phyloP scores from a whole-genome alignment of 1,140 invertebrate genomes.

The Bombus pascuorum region DNA sequence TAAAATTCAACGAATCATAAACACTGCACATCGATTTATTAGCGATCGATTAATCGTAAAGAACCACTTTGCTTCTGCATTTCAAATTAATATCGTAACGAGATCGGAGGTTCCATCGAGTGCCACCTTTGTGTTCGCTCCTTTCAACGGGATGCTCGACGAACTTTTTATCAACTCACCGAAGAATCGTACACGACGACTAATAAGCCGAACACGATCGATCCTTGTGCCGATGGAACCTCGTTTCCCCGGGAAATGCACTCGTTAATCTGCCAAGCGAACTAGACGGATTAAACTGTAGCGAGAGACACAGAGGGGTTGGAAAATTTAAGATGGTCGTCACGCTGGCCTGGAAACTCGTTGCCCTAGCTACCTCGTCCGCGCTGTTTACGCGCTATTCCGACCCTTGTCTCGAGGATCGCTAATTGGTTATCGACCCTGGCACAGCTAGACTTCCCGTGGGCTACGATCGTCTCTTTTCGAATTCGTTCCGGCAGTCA shows the following conservation, averaged over 20 bases:
- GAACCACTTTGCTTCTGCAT: not conserved
- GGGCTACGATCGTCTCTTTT: slow-evolving; percentile 44
- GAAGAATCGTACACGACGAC: not conserved
- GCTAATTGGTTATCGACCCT: slow-evolving; percentile 67
- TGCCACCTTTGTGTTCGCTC: not conserved
- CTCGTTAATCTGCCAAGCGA: slow-evolving; percentile 10
- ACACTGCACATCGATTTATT: not conserved
- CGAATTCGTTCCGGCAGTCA: slow-evolving; percentile 31
- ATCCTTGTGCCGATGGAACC: not conserved
- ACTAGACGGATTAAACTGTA: slow-evolving; percentile 13
- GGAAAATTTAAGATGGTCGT: slow-evolving; percentile 21
- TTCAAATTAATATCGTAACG: not conserved
- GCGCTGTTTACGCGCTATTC: slow-evolving; percentile 62
- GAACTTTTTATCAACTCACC: not conserved
- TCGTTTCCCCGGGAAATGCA: not conserved
- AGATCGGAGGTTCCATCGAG: too few species aligned
- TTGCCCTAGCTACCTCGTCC: slow-evolving; percentile 57
- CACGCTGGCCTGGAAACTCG: slow-evolving; percentile 55
- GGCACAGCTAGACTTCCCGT: slow-evolving; percentile 35
- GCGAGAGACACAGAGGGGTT: not conserved
- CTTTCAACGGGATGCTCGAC: not conserved
- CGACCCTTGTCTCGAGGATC: slow-evolving; percentile 60
- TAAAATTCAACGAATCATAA: too few species aligned
- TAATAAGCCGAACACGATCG: not conserved
- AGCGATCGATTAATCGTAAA: not conserved